Percentiles rank a stretch among this genome's conserved stretches.
Conservation (phyloP, 2,113 vertebrate genomes). For the Antigone vipio region DNA sequence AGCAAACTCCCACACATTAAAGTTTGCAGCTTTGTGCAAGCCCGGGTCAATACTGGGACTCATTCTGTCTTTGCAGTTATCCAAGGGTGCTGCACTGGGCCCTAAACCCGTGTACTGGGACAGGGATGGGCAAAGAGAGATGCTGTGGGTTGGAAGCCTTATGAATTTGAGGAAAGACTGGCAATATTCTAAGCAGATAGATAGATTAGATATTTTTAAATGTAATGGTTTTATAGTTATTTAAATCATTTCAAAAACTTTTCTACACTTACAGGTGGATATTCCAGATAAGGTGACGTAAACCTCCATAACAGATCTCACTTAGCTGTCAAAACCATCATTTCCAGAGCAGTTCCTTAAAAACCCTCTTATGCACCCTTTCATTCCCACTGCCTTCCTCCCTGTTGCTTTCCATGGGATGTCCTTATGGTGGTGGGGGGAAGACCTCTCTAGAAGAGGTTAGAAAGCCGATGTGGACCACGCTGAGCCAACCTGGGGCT, state of each 20-base stretch:
- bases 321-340: background rate
- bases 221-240: background rate
- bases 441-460: background rate
- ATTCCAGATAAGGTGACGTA: background rate
- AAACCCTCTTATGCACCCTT: background rate
- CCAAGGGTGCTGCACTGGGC: background rate
- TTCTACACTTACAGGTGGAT: background rate
- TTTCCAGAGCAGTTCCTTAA: background rate
- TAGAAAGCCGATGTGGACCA: background rate
- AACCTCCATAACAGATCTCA: background rate
- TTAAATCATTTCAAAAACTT: background rate
- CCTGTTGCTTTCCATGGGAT: no score
- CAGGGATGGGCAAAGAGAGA: background rate
- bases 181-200: background rate
- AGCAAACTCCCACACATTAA: accelerated
- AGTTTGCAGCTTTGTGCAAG: background rate
- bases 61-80: background rate
- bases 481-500: background rate
- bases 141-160: background rate
- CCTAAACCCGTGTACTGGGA: no score
- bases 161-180: background rate
- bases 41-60: background rate
- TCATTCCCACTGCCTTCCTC: background rate
- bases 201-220: background rate
- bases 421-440: background rate